phyloP scores from a whole-genome alignment of 2,888 invertebrate genomes.

The Rhopalosiphum nymphaeae region DNA sequence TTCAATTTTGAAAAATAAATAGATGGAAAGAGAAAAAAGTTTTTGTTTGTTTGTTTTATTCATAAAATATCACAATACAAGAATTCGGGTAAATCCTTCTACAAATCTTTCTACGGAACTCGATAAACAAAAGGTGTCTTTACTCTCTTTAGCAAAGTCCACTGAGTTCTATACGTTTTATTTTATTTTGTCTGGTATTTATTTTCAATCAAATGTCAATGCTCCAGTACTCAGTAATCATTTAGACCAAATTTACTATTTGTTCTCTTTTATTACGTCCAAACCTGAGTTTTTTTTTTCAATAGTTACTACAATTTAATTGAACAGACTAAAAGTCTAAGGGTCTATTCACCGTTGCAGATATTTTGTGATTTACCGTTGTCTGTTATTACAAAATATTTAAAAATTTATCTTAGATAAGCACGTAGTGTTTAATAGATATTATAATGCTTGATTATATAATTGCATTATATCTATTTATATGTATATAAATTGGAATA shows the following conservation, averaged over 20 bases:
- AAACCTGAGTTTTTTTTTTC: neutral
- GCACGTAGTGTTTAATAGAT: neutral
- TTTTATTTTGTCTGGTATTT: neutral
- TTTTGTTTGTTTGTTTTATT: constrained; percentile 24
- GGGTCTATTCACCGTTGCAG: neutral
- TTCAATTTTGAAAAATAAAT: neutral
- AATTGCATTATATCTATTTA: neutral
- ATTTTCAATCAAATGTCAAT: constrained; percentile 27
- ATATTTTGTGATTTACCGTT: neutral
- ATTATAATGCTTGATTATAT: neutral
- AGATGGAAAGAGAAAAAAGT: neutral
- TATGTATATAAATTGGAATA: neutral
- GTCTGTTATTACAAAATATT: neutral
- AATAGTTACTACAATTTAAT: neutral
- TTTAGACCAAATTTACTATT: constrained; percentile 3
- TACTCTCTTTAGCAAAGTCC: neutral
- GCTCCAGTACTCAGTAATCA: neutral
- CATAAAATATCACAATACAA: constrained; percentile 17
- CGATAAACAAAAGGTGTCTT: constrained; percentile 37
- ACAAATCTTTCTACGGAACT: constrained; percentile 36
- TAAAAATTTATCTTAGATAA: neutral
- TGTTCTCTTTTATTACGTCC: neutral
- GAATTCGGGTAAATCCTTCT: constrained; percentile 17
- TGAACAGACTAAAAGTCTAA: neutral
- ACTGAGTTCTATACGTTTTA: neutral